Conservation (phyloP, 2,113 vertebrate species). For the Nerophis lumbriciformis region DNA sequence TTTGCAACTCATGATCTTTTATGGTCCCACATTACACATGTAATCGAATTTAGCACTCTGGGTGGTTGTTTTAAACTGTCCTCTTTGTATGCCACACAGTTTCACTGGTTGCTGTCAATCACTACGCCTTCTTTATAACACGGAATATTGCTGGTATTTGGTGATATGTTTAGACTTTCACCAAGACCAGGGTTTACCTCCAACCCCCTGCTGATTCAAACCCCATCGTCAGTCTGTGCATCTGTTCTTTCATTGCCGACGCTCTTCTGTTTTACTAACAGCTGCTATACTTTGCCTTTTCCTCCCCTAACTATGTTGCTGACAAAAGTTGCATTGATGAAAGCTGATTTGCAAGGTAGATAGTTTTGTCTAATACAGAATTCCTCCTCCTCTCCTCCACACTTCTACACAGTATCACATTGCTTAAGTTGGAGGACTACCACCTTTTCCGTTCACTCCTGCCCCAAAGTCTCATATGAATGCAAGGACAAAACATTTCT, state of each 20-base stretch:
- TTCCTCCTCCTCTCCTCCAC: conserved; percentile 24
- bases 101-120: not conserved
- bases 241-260: conserved; percentile 73
- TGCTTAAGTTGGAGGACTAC: conserved; percentile 29
- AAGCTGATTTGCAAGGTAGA: conserved; percentile 99
- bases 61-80: conserved; percentile 17
- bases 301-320: conserved; percentile 83
- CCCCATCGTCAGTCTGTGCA: conserved; percentile 28
- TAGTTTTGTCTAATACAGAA: conserved; percentile 80
- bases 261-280: conserved; percentile 90
- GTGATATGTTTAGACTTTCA: conserved; percentile 14
- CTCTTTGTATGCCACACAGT: not conserved
- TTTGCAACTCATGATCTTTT: conserved; percentile 29
- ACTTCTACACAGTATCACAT: conserved; percentile 26
- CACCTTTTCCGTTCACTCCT: conserved; percentile 30
- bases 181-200: not conserved
- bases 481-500: conserved; percentile 44
- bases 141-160: conserved; percentile 41
- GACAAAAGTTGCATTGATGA: conserved; percentile 98
- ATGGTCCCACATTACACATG: conserved; percentile 32
- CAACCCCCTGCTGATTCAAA: conserved; percentile 59
- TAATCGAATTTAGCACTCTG: conserved; percentile 23
- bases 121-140: conserved; percentile 52
- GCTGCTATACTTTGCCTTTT: conserved; percentile 90
- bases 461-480: conserved; percentile 43